These are phyloP conservation scores for Aproaerema taeniolella DNA, from an alignment of 2,888 invertebrate genomes.

Conservation along the genomic window DNA sequence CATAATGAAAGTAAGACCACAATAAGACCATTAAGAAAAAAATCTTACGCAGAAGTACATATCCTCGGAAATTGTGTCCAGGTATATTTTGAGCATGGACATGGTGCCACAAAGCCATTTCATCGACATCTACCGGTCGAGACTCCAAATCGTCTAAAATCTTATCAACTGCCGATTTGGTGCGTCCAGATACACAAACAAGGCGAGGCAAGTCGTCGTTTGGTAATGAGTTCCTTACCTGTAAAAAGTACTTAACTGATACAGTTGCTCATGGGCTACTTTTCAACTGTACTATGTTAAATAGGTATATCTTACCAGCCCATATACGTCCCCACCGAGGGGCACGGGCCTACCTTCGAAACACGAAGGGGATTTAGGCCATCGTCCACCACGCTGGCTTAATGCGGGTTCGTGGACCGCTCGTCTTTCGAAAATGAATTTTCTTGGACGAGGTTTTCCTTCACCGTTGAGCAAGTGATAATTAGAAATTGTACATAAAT, in stretches of 20 bases:
- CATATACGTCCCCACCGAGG: no score
- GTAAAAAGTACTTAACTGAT: background rate
- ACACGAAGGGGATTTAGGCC: background rate
- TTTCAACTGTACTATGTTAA: background rate
- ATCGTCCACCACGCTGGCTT: no score
- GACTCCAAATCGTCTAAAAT: constrained; percentile 81
- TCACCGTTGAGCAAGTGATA: no score
- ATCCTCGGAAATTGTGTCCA: constrained; percentile 87
- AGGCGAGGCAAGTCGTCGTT: constrained; percentile 83
- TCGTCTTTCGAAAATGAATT: no score
- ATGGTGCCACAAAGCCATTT: constrained; percentile 77
- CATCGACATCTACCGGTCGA: constrained; percentile 79
- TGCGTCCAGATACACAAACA: constrained; percentile 86
- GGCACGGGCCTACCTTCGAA: no score
- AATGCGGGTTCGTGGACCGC: no score
- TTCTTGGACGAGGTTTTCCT: no score
- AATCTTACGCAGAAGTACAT: constrained; percentile 70
- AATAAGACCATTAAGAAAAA: no score
- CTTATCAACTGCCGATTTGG: constrained; percentile 82
- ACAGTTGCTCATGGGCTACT: background rate
- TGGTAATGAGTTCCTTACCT: constrained; percentile 79
- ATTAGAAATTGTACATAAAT: no score
- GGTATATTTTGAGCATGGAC: constrained; percentile 75
- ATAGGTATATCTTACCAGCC: no score
- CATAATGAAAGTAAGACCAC: no score